Evolutionary conservation across 2,888 invertebrate genomes (phyloP).

Genomic region (Heteropelma amictum): DNA sequence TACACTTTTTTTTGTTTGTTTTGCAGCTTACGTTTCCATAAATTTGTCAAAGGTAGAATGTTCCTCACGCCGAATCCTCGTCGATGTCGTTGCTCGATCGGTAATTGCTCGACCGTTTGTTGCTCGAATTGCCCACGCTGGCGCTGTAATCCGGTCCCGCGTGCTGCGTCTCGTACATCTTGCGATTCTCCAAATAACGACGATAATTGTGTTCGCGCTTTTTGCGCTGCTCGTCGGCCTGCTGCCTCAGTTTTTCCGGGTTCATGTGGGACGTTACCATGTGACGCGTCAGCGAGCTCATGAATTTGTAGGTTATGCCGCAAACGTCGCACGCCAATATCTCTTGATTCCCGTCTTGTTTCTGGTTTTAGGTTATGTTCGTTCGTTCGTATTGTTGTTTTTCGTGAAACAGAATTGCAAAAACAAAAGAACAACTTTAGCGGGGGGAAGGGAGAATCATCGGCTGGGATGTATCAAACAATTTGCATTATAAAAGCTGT

Average conservation of each 20-base stretch:
- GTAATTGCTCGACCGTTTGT: slow-evolving; percentile 61
- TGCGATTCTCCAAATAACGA: slow-evolving; percentile 75
- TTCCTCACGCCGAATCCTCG: slow-evolving; percentile 62
- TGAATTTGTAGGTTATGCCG: slow-evolving; percentile 80
- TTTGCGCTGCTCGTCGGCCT: slow-evolving; percentile 75
- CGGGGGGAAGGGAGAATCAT: too few species aligned
- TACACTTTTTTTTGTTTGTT: too few species aligned
- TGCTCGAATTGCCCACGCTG: slow-evolving; percentile 13
- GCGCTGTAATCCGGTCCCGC: slow-evolving; percentile 58
- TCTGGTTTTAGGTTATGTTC: too few species aligned
- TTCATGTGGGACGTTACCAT: slow-evolving; percentile 82
- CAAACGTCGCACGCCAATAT: slow-evolving; percentile 78
- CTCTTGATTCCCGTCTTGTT: slow-evolving; percentile 74
- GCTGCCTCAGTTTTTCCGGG: slow-evolving; percentile 74
- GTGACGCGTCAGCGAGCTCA: slow-evolving; percentile 81
- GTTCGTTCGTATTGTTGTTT: too few species aligned
- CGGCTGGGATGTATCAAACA: too few species aligned
- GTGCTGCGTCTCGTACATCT: slow-evolving; percentile 74
- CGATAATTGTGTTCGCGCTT: slow-evolving; percentile 76
- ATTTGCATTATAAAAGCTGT: too few species aligned
- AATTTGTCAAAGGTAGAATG: too few species aligned
- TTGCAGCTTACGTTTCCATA: too few species aligned
- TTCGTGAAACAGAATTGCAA: neutral
- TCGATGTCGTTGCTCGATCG: slow-evolving; percentile 61
- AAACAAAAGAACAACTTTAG: neutral